phyloP scores from a whole-genome alignment of 2,888 invertebrate species.

The Vesta saturnalis region DNA sequence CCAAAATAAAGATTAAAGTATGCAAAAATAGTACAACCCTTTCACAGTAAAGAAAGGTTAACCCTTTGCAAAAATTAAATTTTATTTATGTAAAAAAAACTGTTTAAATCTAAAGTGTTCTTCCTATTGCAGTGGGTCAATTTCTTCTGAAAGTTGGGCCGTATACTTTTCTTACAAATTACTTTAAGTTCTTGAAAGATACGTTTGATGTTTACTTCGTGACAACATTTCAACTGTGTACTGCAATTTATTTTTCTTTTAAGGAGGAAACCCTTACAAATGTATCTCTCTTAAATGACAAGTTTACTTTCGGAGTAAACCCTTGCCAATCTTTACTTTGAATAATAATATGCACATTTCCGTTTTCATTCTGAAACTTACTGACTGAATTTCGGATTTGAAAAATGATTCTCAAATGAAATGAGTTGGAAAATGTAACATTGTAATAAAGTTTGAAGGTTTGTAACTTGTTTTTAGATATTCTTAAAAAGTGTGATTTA shows the following conservation, averaged over 20 bases:
- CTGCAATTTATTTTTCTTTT: neutral
- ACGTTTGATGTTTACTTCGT: slow-evolving; percentile 1
- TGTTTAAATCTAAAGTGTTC: neutral
- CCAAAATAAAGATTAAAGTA: too few relatives aligned
- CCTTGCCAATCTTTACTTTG: slow-evolving; percentile 1
- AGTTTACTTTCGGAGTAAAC: slow-evolving; percentile 1
- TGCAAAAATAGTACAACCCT: neutral
- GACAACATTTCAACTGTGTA: neutral
- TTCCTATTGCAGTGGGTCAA: neutral
- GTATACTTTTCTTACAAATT: neutral
- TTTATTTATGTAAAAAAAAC: neutral
- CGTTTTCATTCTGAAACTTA: neutral
- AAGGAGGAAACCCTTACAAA: neutral
- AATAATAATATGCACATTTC: neutral
- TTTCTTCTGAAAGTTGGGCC: neutral
- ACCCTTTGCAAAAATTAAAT: neutral
- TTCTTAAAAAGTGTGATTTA: too few relatives aligned
- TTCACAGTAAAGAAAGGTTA: neutral
- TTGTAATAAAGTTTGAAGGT: too few relatives aligned
- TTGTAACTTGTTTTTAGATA: too few relatives aligned
- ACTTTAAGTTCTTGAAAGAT: neutral
- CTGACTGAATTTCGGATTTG: neutral
- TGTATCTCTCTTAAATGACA: slow-evolving; percentile 1
- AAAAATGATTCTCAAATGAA: too few relatives aligned
- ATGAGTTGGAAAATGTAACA: neutral